These are phyloP conservation scores for Peromyscus nudipes DNA, from an alignment of 2,797 vertebrate genomes.

Conservation along the genomic window DNA sequence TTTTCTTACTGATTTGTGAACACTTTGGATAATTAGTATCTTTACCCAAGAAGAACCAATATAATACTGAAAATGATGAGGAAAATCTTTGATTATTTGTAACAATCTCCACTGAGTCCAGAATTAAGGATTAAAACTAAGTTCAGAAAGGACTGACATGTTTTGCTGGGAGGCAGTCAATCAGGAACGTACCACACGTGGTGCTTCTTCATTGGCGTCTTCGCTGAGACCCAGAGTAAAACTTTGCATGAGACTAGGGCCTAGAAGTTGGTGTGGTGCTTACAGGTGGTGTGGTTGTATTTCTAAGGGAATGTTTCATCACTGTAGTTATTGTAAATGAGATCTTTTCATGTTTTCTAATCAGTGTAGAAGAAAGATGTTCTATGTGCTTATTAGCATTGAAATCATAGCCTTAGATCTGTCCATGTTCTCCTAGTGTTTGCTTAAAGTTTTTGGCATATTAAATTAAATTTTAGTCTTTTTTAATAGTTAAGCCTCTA, in stretches of 20 bases:
- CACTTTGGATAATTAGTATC: not conserved
- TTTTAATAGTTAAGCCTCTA: constrained; percentile 36
- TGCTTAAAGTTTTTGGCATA: constrained; percentile 15
- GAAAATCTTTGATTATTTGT: constrained; percentile 44
- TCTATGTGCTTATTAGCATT: not conserved
- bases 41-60: constrained; percentile 26
- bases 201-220: not conserved
- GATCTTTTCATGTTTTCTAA: constrained; percentile 45
- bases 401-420: not conserved
- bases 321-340: not conserved
- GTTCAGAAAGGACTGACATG: constrained; percentile 16
- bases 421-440: constrained; percentile 1
- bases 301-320: not conserved
- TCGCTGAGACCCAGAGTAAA: constrained; percentile 28
- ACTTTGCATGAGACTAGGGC: not conserved
- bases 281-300: not conserved
- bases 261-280: not conserved
- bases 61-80: constrained; percentile 47
- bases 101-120: constrained; percentile 27
- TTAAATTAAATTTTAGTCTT: constrained; percentile 61
- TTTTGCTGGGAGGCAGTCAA: constrained; percentile 46
- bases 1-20: constrained; percentile 50
- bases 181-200: not conserved
- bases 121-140: constrained; percentile 53
- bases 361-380: not conserved